Evolutionary conservation across 2,888 invertebrate species (phyloP).

Genomic region (Oscheius sp.): DNA sequence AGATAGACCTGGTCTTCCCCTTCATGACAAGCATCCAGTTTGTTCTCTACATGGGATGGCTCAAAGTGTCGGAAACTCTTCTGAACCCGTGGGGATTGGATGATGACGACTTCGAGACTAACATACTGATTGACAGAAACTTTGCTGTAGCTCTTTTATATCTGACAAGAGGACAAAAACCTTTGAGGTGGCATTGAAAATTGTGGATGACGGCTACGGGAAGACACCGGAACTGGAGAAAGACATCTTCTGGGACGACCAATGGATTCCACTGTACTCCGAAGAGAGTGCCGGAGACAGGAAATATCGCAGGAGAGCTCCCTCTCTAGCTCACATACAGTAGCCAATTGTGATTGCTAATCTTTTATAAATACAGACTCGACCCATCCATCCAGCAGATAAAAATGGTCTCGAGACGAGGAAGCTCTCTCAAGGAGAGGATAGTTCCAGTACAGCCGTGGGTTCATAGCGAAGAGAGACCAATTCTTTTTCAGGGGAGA

Average conservation of each 20-base stretch:
- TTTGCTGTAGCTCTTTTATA: constrained; percentile 43
- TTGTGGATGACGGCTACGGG: constrained; percentile 62
- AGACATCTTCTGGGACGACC: constrained; percentile 62
- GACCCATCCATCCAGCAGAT: constrained; percentile 19
- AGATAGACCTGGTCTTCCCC: constrained; percentile 63
- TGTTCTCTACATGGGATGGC: constrained; percentile 66
- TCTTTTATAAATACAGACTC: neutral
- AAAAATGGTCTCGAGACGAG: constrained; percentile 22
- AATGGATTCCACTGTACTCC: constrained; percentile 60
- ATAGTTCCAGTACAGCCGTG: constrained; percentile 6
- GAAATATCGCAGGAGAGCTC: constrained; percentile 49
- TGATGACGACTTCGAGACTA: constrained; percentile 66
- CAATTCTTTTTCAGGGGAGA: neutral
- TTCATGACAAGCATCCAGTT: constrained; percentile 67
- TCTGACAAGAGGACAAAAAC: neutral
- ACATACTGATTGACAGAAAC: constrained; percentile 63
- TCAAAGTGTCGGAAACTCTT: constrained; percentile 66
- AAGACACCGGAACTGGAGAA: constrained; percentile 56
- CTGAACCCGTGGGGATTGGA: constrained; percentile 69
- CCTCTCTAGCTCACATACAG: constrained; percentile 27
- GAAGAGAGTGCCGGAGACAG: constrained; percentile 56
- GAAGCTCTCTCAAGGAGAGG: constrained; percentile 24
- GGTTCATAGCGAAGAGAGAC: neutral
- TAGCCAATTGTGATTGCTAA: neutral
- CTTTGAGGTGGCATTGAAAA: constrained; percentile 60